These are phyloP conservation scores for Oxyura jamaicensis DNA, from an alignment of 2,113 vertebrate species.

Conservation along the genomic window DNA sequence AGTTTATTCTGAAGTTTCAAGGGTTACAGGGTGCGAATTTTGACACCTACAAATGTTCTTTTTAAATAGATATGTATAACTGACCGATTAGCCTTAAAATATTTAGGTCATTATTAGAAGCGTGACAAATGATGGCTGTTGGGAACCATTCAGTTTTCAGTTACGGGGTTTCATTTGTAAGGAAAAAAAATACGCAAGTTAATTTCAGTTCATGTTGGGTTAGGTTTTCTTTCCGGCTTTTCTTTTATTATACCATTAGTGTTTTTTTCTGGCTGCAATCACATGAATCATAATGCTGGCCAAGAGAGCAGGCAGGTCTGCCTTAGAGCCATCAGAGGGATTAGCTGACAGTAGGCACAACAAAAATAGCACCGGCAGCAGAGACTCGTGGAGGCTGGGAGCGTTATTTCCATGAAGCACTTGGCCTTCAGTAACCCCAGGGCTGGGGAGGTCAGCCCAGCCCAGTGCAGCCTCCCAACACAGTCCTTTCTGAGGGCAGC, in stretches of 20 bases:
- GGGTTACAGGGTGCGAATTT: not conserved
- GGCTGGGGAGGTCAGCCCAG: not conserved
- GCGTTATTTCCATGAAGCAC: not conserved
- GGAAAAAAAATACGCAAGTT: not conserved
- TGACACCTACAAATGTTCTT: fast-evolving
- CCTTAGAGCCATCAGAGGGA: not conserved
- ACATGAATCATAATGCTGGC: not conserved
- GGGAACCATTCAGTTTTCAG: not conserved
- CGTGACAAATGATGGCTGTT: not conserved
- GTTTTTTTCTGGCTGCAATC: not conserved
- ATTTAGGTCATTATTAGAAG: not conserved
- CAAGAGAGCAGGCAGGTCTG: not conserved
- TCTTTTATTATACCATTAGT: not conserved
- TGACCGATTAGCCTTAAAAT: not conserved
- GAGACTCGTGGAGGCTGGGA: not conserved
- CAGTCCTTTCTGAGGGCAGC: not conserved
- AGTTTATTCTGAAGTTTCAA: not conserved
- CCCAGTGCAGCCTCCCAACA: not conserved
- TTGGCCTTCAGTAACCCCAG: not conserved
- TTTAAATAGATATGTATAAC: not conserved
- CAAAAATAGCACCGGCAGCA: not conserved
- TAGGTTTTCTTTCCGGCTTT: not conserved
- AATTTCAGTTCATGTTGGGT: not conserved
- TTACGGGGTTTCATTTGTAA: not conserved
- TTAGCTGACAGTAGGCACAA: not conserved